Evolutionary conservation across 2,113 vertebrate species (phyloP).

Genomic region (Cynoglossus semilaevis): DNA sequence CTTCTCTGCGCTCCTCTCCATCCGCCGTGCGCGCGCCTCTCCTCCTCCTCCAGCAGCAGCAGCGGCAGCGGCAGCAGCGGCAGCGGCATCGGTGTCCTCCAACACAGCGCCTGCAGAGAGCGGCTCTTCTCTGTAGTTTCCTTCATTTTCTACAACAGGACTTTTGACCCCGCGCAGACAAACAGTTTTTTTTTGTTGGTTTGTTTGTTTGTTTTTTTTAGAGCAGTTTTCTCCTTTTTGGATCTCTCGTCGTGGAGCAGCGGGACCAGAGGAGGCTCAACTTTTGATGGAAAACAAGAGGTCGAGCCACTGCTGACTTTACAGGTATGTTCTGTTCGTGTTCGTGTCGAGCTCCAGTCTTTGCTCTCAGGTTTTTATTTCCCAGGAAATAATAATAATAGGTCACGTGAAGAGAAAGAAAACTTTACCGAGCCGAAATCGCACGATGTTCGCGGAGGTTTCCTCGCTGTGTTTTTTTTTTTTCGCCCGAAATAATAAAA

Average conservation of each 20-base stretch:
- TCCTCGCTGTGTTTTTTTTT: too few relatives aligned
- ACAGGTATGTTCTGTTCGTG: conserved; percentile 74
- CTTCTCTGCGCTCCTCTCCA: conserved; percentile 48
- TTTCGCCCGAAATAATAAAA: too few relatives aligned
- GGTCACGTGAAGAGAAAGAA: too few relatives aligned
- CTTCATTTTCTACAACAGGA: conserved; percentile 48
- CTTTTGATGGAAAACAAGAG: conserved; percentile 81
- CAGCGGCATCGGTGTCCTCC: conserved; percentile 54
- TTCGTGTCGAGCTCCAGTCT: too few relatives aligned
- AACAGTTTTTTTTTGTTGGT: too few relatives aligned
- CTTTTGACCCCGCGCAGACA: conserved; percentile 39
- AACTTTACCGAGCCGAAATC: neutral
- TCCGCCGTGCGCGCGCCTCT: conserved; percentile 50
- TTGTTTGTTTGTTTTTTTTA: too few relatives aligned
- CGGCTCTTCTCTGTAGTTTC: neutral
- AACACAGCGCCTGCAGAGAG: conserved; percentile 33
- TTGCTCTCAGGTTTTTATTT: too few relatives aligned
- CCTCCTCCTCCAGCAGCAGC: conserved; percentile 37
- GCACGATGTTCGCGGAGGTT: too few relatives aligned
- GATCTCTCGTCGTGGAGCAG: conserved; percentile 70
- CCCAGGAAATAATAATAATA: neutral
- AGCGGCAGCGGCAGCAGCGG: conserved; percentile 42
- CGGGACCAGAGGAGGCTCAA: conserved; percentile 62
- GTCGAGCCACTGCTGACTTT: conserved; percentile 73
- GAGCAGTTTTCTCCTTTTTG: conserved; percentile 52